Evolutionary conservation across 2,797 vertebrate species (phyloP).

Genomic region (Spea hammondii): DNA sequence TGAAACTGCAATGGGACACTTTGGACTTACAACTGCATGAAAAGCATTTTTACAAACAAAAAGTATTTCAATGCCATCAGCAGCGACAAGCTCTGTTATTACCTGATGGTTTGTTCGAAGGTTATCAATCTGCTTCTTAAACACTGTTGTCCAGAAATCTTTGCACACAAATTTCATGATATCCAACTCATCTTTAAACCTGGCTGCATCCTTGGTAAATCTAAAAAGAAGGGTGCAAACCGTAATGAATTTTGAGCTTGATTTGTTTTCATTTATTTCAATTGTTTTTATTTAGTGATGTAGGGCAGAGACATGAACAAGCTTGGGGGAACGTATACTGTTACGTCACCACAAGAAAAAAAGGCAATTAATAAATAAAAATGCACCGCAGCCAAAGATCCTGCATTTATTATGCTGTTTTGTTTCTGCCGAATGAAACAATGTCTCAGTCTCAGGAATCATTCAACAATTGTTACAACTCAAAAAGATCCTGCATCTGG

Average conservation of each 20-base stretch:
- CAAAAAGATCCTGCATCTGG: no score
- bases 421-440: no score
- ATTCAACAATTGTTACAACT: no score
- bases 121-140: constrained; percentile 96
- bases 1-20: no score
- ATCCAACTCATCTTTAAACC: constrained; percentile 95
- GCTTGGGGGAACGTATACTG: no score
- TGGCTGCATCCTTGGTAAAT: constrained; percentile 90
- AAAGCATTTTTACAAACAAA: neutral
- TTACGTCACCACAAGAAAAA: no score
- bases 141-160: constrained; percentile 94
- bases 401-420: no score
- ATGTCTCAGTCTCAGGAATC: no score
- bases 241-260: neutral
- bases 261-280: neutral
- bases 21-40: no score
- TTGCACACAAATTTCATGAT: constrained; percentile 97
- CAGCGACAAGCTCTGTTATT: constrained; percentile 24
- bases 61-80: neutral
- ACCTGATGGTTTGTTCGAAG: constrained; percentile 94
- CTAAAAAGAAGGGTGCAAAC: constrained; percentile 61
- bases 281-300: neutral
- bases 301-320: no score
- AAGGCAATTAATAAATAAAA: no score
- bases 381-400: no score